Evolutionary conservation across 1,140 invertebrate species (phyloP), one percentile per base, ranked within the genome.

Genomic region (Pseudoatta argentina): DNA sequence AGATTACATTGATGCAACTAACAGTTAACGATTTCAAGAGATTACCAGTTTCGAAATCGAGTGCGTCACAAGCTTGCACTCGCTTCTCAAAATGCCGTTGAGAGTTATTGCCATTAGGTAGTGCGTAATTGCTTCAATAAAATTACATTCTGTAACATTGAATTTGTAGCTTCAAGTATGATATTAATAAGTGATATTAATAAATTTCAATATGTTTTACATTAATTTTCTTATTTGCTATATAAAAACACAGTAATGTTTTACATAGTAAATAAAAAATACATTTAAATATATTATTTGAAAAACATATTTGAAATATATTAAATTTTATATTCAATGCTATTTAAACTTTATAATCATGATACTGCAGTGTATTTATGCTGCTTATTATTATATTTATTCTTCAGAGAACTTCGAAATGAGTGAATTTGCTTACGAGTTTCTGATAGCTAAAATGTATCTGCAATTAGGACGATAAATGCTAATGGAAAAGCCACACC

Each of bases 381-480:
- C 16, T 63, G 12, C 5, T 69, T 5, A 44, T 27, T 63, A 10
- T 61, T 63, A 44, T 16, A 34, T 27, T 30, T 24, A 21, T 53
- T 53, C 8, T n/a, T 67, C 30, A 10, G 12, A 34, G 44, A 30
- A 67, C 8, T 34, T 8, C 18, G 24, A 48, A 27, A 63, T 4
- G 2, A 55, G 16, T 53, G 18, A 16, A 44, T 48, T 63, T 24
- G 21, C 21, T 69, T 59, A 59, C 21, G 34, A 14, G 53, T 73
- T 82, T 73, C 67, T 72, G 67, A 82, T 73, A 30, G 53, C 24
- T 82, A 48, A 72, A 82, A 51, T 82, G 61, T 61, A 27, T 21
- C 79, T 61, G 53, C 39, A 73, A 82, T 82, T 72, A 82, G 18
- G 10, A 79, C 61, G 61, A 82, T 73, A 73, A 72, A 82, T 61